Evolutionary conservation across 1,140 invertebrate species (phyloP), one percentile per base, ranked within the genome.

Genomic region (Leptonema lineaticorne): DNA sequence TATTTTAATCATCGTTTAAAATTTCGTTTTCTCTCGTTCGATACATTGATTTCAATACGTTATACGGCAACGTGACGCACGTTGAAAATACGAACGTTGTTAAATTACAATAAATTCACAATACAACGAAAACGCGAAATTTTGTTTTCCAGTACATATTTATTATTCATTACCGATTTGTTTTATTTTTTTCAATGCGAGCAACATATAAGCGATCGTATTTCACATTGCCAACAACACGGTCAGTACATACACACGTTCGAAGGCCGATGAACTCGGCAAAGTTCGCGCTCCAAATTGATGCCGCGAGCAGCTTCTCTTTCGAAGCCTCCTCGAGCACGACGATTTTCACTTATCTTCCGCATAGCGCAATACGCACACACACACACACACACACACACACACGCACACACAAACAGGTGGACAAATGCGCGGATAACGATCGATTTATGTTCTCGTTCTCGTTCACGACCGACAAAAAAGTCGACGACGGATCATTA

Each of bases 231-330:
- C 57, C n/a, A n/a, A n/a, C n/a, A n/a, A n/a, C n/a, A n/a, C n/a
- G 7, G 33, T 8, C 33, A 8, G 33, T 37, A 37, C 33, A 37
- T 7, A 8, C n/a, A n/a, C n/a, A n/a, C n/a, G n/a, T n/a, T n/a
- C n/a, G n/a, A 29, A 24, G 28, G 62, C 33, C 62, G 37, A 48
- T 33, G 62, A 64, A 64, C 62, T 50, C 62, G 3, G 14, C 24
- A 14, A 62, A 62, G 58, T 62, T 62, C 58, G 45, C 62, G 62
- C 62, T 64, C 62, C 62, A 64, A 64, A 64, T 64, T 62, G 58
- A 18, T 18, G 1, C 48, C 8, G 18, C 57, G 41, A 24, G 9
- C 30, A 50, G 62, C 41, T 64, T 64, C 62, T 64, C 62, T 64
- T 41, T 64, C 62, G 62, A 64, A 37, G 45, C 50, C 50, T 45